phyloP scores from a whole-genome alignment of 1,140 invertebrate genomes.

The Rhopalosiphum maidis region DNA sequence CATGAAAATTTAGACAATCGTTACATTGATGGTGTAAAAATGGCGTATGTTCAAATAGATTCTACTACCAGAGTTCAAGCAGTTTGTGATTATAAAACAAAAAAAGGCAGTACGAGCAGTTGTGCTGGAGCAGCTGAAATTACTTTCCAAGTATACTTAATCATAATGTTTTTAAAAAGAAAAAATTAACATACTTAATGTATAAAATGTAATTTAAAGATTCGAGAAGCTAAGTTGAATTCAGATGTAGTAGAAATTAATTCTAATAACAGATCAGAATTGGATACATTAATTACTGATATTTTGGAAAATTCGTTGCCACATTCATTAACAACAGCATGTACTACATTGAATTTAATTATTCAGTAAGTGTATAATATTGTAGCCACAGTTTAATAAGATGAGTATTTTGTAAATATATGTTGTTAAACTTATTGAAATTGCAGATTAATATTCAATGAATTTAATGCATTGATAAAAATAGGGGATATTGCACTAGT shows the following conservation, averaged over 20 bases:
- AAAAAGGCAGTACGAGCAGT: background rate
- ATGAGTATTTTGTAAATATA: background rate
- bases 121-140: constrained; percentile 53
- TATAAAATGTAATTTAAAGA: constrained; percentile 18
- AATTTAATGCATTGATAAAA: constrained; percentile 18
- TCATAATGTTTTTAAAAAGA: background rate
- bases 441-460: constrained; percentile 32
- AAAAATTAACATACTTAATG: background rate
- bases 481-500: constrained; percentile 26
- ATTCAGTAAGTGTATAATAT: constrained; percentile 28
- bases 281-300: constrained; percentile 18
- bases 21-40: constrained; percentile 47
- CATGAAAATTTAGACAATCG: constrained; percentile 40
- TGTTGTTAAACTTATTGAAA: background rate
- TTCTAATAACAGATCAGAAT: constrained; percentile 45
- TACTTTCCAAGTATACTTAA: constrained; percentile 29
- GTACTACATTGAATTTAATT: constrained; percentile 25
- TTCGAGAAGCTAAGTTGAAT: constrained; percentile 52
- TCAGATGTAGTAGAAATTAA: constrained; percentile 40
- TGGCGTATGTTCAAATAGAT: constrained; percentile 39
- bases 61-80: constrained; percentile 42
- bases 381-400: too few species aligned
- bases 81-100: constrained; percentile 47
- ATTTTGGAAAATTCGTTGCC: constrained; percentile 31
- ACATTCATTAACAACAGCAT: constrained; percentile 21